phyloP scores from a whole-genome alignment of 2,797 vertebrate species.

The Clarias fuscus region DNA sequence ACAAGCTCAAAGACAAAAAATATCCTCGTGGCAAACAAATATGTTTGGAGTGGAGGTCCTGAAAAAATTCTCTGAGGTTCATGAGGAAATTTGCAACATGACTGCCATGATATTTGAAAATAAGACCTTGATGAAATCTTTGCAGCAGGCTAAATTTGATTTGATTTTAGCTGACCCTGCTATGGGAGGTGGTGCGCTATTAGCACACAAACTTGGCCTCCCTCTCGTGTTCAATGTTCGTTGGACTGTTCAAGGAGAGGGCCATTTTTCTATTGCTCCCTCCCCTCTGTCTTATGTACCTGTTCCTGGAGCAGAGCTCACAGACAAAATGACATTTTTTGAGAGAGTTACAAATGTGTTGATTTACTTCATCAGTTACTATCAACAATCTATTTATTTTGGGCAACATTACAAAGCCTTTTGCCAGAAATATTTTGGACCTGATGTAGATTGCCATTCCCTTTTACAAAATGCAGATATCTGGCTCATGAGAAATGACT shows the following conservation, averaged over 20 bases:
- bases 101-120: conserved; percentile 56
- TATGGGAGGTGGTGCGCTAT: conserved; percentile 50
- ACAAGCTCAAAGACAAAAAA: conserved; percentile 4
- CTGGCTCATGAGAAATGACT: conserved; percentile 67
- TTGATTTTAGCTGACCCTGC: conserved; percentile 57
- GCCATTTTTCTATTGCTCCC: conserved; percentile 55
- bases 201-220: conserved; percentile 51
- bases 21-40: conserved; percentile 25
- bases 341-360: conserved; percentile 53
- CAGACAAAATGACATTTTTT: conserved; percentile 60
- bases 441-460: conserved; percentile 49
- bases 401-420: conserved; percentile 42
- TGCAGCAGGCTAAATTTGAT: conserved; percentile 52
- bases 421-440: conserved; percentile 55
- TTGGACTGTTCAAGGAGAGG: conserved; percentile 56
- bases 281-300: conserved; percentile 60
- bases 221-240: conserved; percentile 58
- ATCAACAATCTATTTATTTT: background rate
- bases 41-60: background rate
- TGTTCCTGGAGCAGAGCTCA: conserved; percentile 43
- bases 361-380: background rate
- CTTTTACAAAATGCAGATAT: conserved; percentile 61
- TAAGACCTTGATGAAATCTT: conserved; percentile 44
- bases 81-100: conserved; percentile 35
- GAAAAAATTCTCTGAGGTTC: conserved; percentile 19